Evolutionary conservation across 2,797 vertebrate species (phyloP).

Genomic region (Leptoclinus maculatus): DNA sequence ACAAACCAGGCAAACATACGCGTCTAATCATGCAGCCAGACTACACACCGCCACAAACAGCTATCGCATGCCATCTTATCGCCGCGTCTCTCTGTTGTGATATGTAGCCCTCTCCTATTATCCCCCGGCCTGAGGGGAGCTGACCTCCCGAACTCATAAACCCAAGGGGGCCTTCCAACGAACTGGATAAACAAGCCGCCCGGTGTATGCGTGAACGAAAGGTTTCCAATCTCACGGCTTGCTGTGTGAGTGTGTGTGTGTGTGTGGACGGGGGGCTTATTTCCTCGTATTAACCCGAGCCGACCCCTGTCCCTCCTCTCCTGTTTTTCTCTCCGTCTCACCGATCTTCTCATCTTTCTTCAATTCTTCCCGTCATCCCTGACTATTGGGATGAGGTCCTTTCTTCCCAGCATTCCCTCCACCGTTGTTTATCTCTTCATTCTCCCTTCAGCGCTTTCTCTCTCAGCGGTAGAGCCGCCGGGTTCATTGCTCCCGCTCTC

Average conservation of each 20-base stretch:
- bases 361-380: not conserved
- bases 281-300: conserved; percentile 70
- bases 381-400: not conserved
- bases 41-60: conserved; percentile 21
- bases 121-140: conserved; percentile 52
- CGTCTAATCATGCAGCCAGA: conserved; percentile 23
- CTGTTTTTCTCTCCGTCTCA: conserved; percentile 2
- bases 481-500: conserved; percentile 47
- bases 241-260: not conserved
- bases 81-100: conserved; percentile 71
- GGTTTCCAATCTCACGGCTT: not conserved
- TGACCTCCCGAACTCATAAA: conserved; percentile 71
- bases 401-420: not conserved
- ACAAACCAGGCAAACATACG: conserved; percentile 2
- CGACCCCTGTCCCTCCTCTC: conserved; percentile 47
- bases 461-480: conserved; percentile 10
- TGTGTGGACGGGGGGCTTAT: conserved; percentile 52
- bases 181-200: conserved; percentile 35
- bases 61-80: conserved; percentile 68
- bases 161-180: conserved; percentile 62
- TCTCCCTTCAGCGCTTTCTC: conserved; percentile 27
- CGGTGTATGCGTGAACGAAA: conserved; percentile 40
- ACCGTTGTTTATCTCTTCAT: conserved; percentile 38
- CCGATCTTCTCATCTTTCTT: conserved; percentile 8
- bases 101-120: conserved; percentile 58